phyloP scores from a whole-genome alignment of 2,797 vertebrate species.

The Mormyrus proboscirostris region DNA sequence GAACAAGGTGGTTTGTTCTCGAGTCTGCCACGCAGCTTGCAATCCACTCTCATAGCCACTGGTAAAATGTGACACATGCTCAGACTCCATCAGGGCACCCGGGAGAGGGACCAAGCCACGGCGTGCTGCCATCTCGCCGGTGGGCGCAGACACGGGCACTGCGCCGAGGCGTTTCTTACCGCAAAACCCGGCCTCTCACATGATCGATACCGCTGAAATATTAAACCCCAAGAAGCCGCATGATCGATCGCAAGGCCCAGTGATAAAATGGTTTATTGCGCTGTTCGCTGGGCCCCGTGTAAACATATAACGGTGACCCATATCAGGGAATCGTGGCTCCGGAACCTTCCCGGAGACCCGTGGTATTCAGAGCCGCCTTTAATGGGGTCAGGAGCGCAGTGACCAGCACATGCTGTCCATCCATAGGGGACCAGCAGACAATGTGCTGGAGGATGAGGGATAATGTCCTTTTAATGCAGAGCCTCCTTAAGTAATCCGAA shows the following conservation, averaged over 20 bases:
- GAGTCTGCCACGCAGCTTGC: not conserved
- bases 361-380: not conserved
- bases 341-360: not conserved
- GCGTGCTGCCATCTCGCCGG: not conserved
- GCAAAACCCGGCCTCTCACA: constrained; percentile 83
- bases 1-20: not conserved
- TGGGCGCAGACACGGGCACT: constrained; percentile 36
- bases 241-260: constrained; percentile 84
- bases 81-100: not conserved
- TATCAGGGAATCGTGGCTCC: constrained; percentile 22
- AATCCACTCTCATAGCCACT: not conserved
- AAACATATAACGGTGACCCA: constrained; percentile 51
- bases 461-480: constrained; percentile 32
- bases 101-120: not conserved
- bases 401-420: not conserved
- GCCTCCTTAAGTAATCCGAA: constrained; percentile 61
- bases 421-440: constrained; percentile 40
- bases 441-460: constrained; percentile 25
- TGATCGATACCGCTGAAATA: constrained; percentile 98
- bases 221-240: constrained; percentile 92
- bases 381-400: not conserved
- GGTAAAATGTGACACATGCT: not conserved
- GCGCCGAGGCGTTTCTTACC: constrained; percentile 75
- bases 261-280: constrained; percentile 98
- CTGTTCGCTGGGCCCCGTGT: constrained; percentile 61